Evolutionary conservation across 2,888 invertebrate genomes (phyloP).

Genomic region (Caenorhabditis sp.): DNA sequence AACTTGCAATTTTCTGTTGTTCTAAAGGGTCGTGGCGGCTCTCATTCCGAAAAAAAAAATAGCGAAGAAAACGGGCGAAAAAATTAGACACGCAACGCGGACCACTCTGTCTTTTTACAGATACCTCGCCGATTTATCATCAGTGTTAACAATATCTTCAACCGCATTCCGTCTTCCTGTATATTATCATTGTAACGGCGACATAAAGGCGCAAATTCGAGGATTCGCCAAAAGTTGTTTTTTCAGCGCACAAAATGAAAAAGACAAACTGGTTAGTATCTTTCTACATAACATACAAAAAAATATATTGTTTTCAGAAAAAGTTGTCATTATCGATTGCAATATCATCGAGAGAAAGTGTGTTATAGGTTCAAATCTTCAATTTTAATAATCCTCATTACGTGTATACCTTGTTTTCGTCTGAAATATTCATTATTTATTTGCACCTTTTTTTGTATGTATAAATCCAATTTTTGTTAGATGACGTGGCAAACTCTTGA

Average conservation of each 20-base stretch:
- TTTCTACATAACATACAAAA: neutral
- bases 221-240: constrained; percentile 33
- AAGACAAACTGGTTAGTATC: constrained; percentile 30
- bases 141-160: constrained; percentile 51
- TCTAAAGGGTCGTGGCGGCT: too few species aligned
- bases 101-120: too few species aligned
- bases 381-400: neutral
- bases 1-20: too few species aligned
- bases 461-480: too few species aligned
- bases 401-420: neutral
- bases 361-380: constrained; percentile 13
- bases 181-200: constrained; percentile 51
- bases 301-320: constrained; percentile 12
- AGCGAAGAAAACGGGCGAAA: too few species aligned
- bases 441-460: too few species aligned
- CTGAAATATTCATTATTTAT: constrained; percentile 4
- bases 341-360: constrained; percentile 27
- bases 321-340: constrained; percentile 23
- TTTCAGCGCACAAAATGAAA: constrained; percentile 18
- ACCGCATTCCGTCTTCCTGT: constrained; percentile 55
- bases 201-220: constrained; percentile 42
- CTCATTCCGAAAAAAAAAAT: too few species aligned
- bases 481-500: too few species aligned
- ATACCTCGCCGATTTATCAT: constrained; percentile 55
- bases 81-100: too few species aligned